phyloP scores from a whole-genome alignment of 2,113 vertebrate species.

The Menura novaehollandiae region DNA sequence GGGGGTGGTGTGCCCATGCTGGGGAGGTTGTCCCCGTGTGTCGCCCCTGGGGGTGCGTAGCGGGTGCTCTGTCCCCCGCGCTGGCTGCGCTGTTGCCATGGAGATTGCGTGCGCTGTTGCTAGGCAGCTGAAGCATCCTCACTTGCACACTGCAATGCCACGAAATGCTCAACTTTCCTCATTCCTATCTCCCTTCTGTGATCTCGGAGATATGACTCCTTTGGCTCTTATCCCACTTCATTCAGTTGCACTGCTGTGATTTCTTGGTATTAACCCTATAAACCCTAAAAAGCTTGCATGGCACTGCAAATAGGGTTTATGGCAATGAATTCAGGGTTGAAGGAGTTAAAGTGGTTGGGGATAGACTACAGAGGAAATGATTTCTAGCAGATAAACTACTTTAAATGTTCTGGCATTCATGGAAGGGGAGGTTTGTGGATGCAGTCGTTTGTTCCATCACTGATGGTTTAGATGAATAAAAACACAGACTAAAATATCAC shows the following conservation, averaged over 20 bases:
- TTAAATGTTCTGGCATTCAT: constrained; percentile 52
- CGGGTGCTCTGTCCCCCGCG: background rate
- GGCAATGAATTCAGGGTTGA: background rate
- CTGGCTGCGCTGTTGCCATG: constrained; percentile 11
- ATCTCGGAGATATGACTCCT: constrained; percentile 3
- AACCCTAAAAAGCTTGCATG: background rate
- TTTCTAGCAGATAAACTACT: constrained; percentile 60
- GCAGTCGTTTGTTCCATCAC: constrained; percentile 36
- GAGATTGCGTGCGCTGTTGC: constrained; percentile 61
- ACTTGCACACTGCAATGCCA: constrained; percentile 24
- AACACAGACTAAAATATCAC: constrained; percentile 42
- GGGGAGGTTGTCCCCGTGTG: rapidly evolving
- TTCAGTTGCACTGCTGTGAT: background rate
- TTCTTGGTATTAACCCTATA: constrained; percentile 16
- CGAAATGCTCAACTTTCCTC: constrained; percentile 50
- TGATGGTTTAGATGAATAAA: constrained; percentile 42
- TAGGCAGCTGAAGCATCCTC: constrained; percentile 55
- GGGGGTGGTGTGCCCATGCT: background rate
- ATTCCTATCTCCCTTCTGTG: background rate
- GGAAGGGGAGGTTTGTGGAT: constrained; percentile 39
- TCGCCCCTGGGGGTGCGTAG: background rate
- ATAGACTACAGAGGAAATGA: constrained; percentile 49
- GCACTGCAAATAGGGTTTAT: background rate
- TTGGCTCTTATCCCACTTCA: constrained; percentile 14
- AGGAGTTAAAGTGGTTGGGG: constrained; percentile 47